Evolutionary conservation across 1,140 invertebrate genomes (phyloP), one percentile per base, ranked within the genome.

Genomic region (Myzus persicae): DNA sequence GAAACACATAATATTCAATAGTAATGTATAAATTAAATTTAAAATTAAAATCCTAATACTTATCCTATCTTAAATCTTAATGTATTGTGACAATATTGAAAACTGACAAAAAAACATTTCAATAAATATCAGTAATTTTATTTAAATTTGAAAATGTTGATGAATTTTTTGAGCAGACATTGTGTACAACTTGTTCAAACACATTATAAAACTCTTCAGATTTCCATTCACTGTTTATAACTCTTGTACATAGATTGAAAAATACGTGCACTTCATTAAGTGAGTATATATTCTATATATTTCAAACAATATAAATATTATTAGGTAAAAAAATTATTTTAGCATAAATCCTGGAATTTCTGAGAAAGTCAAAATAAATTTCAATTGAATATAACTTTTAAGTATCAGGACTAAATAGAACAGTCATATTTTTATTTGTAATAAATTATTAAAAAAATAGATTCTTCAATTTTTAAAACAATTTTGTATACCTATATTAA

Each of bases 101-200:
- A n/a, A 18, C 6, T 76, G 11, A 76, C 59, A 18, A 20, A 76
- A n/a, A 6, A 38, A 42, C 44, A n/a, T 48, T 36, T 51, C 14
- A 88, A 89, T 89, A 38, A 89, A 89, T 38, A 89, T 89, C 14
- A 51, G n/a, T 89, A 5, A 89, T 89, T 89, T 51, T 89, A 48
- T 3, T 20, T 38, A 38, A 51, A 89, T 36, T 89, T 26, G 46
- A 88, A 48, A 48, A 89, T 26, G 1, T 85, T 42, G 87, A 51
- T 46, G n/a, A 8, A 89, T 89, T 89, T 51, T 89, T 48, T 51
- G 87, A 89, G 38, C 87, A 89, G 31, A 89, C 24, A 51, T 51
- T 51, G 24, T 36, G 85, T 22, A 89, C 87, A 51, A 89, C n/a
- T 36, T 51, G n/a, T 51, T 89, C 22, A 51, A 89, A 89, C 22